Conservation (phyloP, 2,797 vertebrate species). For the Gorsachius magnificus region DNA sequence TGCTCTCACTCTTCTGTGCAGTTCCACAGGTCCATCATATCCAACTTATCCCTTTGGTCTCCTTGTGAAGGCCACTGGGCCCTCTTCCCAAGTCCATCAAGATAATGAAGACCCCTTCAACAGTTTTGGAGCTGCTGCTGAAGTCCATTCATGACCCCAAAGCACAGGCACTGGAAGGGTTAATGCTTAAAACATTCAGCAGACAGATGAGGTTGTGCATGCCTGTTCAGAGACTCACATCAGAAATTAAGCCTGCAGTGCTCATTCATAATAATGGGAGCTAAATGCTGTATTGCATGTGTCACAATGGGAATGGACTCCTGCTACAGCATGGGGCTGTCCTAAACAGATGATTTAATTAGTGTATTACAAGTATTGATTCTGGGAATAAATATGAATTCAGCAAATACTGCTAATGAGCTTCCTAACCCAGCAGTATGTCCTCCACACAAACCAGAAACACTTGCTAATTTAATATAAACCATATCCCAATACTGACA, state of each 20-base stretch:
- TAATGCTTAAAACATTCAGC: slow-evolving; percentile 18
- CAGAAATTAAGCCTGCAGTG: slow-evolving; percentile 52
- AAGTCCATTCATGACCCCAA: neutral
- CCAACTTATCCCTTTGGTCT: neutral
- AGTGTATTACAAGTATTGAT: slow-evolving; percentile 52
- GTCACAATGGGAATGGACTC: neutral
- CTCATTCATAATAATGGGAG: slow-evolving; percentile 62
- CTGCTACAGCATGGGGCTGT: slow-evolving; percentile 43
- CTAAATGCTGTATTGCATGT: slow-evolving; percentile 38
- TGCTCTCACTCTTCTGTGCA: neutral
- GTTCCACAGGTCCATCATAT: neutral
- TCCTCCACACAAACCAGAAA: slow-evolving; percentile 18
- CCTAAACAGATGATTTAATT: slow-evolving; percentile 62
- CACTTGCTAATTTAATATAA: slow-evolving; percentile 29
- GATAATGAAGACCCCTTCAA: neutral
- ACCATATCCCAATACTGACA: neutral
- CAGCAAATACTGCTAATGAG: slow-evolving; percentile 55
- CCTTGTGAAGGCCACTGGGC: neutral
- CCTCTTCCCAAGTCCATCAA: neutral
- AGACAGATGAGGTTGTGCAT: neutral
- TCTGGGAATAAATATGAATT: slow-evolving; percentile 54
- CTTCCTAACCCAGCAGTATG: slow-evolving; percentile 30
- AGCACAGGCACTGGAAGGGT: neutral
- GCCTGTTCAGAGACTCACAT: slow-evolving; percentile 23
- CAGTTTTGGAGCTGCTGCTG: neutral